phyloP scores from a whole-genome alignment of 2,797 vertebrate species.

The Lacerta viridis region DNA sequence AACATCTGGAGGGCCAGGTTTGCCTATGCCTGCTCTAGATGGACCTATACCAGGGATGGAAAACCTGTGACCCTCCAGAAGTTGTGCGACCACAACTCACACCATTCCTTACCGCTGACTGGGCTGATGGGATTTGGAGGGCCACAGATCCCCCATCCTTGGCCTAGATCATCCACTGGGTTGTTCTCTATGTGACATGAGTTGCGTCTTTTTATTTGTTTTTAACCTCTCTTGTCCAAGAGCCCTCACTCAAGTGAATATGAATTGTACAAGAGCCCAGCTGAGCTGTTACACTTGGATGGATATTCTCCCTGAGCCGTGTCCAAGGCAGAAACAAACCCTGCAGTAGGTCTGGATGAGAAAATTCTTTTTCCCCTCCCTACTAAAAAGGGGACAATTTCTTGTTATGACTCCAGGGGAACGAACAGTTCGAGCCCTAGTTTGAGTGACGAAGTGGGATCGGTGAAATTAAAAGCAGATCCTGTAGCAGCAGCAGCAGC shows the following conservation, averaged over 20 bases:
- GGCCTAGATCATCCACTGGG: neutral
- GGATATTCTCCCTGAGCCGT: neutral
- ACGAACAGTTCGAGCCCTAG: neutral
- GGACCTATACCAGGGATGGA: neutral
- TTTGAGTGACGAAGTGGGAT: neutral
- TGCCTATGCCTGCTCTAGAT: no score
- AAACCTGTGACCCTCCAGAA: no score
- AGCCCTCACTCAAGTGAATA: neutral
- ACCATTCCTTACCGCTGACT: no score
- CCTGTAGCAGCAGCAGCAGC: neutral
- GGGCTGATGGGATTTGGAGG: no score
- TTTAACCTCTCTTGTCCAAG: no score
- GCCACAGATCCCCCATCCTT: no score
- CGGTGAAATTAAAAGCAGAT: neutral
- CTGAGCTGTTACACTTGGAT: neutral
- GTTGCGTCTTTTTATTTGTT: no score
- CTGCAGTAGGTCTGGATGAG: no score
- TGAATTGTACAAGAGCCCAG: constrained; percentile 12
- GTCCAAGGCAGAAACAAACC: constrained; percentile 15
- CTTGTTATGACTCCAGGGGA: neutral
- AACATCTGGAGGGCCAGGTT: no score
- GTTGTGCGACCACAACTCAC: no score
- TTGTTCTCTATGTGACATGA: neutral
- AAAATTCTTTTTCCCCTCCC: neutral
- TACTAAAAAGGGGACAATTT: neutral